Conservation (phyloP, 2,888 invertebrate species). For the Synanthedon tipuliformis region DNA sequence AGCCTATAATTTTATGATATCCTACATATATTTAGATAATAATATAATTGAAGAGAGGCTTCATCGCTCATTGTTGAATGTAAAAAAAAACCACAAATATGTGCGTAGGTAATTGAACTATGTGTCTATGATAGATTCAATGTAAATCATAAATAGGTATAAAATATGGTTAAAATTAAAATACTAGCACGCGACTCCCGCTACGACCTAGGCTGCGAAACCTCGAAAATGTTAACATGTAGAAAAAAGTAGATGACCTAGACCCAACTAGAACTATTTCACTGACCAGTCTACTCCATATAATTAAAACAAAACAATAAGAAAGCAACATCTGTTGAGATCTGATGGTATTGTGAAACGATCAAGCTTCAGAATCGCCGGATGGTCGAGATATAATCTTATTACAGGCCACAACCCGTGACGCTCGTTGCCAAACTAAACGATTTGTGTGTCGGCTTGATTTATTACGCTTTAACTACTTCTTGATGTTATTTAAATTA, state of each 20-base stretch:
- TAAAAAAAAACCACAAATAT: too few species aligned
- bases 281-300: slow-evolving; percentile 22
- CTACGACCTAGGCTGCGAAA: too few species aligned
- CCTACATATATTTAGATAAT: too few species aligned
- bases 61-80: too few species aligned
- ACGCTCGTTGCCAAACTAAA: slow-evolving; percentile 44
- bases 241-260: background rate
- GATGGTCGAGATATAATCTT: slow-evolving; percentile 49
- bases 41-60: too few species aligned
- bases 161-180: too few species aligned
- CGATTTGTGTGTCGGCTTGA: slow-evolving; percentile 34
- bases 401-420: slow-evolving; percentile 21
- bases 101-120: too few species aligned
- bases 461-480: slow-evolving; percentile 28
- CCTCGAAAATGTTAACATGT: too few species aligned
- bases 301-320: slow-evolving; percentile 63
- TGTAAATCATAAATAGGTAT: too few species aligned
- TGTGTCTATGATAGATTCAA: too few species aligned
- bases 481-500: background rate
- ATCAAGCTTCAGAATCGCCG: slow-evolving; percentile 52
- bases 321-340: slow-evolving; percentile 42
- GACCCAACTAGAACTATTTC: slow-evolving; percentile 19
- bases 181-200: too few species aligned
- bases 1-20: too few species aligned
- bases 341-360: slow-evolving; percentile 38